Conservation (phyloP, 2,113 vertebrate species). For the Phyllostomus discolor region DNA sequence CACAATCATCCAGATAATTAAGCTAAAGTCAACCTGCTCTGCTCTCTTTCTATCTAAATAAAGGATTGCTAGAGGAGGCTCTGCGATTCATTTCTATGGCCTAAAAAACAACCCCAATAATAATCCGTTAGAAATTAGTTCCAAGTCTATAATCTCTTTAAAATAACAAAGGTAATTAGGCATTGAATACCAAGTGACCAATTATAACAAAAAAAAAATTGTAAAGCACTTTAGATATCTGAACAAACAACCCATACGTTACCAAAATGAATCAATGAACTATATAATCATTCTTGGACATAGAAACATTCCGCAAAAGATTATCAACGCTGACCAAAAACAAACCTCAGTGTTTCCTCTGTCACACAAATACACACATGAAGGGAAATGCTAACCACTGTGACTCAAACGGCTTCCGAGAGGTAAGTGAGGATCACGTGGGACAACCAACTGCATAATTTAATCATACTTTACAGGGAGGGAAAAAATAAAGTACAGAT, state of each 20-base stretch:
- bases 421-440: background rate
- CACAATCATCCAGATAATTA: background rate
- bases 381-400: background rate
- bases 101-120: background rate
- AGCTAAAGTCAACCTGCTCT: background rate
- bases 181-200: background rate
- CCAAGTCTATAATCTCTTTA: background rate
- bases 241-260: background rate
- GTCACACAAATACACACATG: background rate
- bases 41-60: background rate
- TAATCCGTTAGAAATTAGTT: background rate
- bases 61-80: background rate
- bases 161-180: constrained; percentile 19
- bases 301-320: background rate
- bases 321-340: constrained; percentile 19
- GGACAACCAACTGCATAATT: background rate
- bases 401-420: background rate
- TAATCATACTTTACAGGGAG: background rate
- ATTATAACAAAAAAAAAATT: background rate
- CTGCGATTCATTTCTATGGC: background rate
- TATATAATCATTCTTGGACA: background rate
- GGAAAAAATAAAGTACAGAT: background rate
- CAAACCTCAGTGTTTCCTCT: background rate
- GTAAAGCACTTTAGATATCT: background rate
- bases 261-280: background rate